Base-by-base conservation (phyloP, 2,888 invertebrate genomes). In the Microctonus hyperodae region DNA sequence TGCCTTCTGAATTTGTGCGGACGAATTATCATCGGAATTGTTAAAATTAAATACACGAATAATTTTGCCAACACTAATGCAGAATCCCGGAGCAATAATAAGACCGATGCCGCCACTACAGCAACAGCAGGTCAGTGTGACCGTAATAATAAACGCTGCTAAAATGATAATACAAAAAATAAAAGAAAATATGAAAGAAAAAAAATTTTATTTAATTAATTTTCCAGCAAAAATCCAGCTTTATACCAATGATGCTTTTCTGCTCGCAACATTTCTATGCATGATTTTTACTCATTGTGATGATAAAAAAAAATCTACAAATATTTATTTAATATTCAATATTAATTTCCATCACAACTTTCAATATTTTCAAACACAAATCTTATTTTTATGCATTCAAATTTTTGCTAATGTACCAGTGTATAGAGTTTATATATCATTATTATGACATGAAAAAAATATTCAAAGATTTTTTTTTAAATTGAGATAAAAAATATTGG, bases 51-150 rank as follows among this genome's bases (percentile, higher is more conserved):
- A 66, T 61, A 10, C 33, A 33, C 33, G 33, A 33, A 33, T n/a
- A 37, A 37, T 37, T 4, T 37, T 37, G 37, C 37, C 37, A 37
- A 37, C 37, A n/a, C 37, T 37, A n/a, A 37, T 6, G 63, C 74
- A 78, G 79, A 70, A 70, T 61, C 75, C 77, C 67, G 74, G 72
- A 40, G 64, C 74, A 53, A 69, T 75, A 66, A 57, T 81, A 72
- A 81, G 64, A 73, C 79, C 74, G 77, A 78, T 70, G 71, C 76
- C 69, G 70, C 78, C 69, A 73, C 78, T 70, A 23, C 65, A 61
- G 35, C 65, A 66, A 44, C 60, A 60, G 56, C 81, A 81, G 80
- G 82, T 81, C 78, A 81, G 81, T 80, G 64, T 65, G 53, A 28
- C n/a, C 25, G 56, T n/a, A n/a, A n/a, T n/a, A n/a, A n/a, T n/a